These are phyloP conservation scores for Temnothorax unifasciatus DNA, from an alignment of 2,888 invertebrate species.

Conservation along the genomic window DNA sequence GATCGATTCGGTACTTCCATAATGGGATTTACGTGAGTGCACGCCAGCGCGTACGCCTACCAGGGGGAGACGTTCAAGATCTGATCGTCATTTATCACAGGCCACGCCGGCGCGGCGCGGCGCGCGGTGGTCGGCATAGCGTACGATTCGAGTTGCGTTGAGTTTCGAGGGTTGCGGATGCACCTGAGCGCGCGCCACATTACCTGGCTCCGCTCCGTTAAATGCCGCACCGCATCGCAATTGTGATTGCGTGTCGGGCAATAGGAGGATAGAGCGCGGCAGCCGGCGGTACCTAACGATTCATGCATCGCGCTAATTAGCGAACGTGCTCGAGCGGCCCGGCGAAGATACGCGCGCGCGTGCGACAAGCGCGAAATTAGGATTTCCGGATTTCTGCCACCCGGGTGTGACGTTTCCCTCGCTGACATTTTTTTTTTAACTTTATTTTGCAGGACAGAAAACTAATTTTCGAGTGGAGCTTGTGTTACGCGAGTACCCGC, in stretches of 20 bases:
- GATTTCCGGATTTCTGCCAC: conserved; percentile 10
- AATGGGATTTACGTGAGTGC: conserved; percentile 59
- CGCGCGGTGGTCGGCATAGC: conserved; percentile 42
- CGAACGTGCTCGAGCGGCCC: neutral
- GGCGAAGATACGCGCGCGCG: conserved; percentile 4
- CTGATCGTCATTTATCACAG: conserved; percentile 76
- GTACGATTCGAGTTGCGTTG: conserved; percentile 74
- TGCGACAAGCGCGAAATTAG: conserved; percentile 28
- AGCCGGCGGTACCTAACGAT: conserved; percentile 40
- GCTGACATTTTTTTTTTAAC: conserved; percentile 7
- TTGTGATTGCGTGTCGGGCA: conserved; percentile 62
- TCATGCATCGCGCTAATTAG: conserved; percentile 43
- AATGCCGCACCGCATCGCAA: conserved; percentile 62
- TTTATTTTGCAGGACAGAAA: neutral
- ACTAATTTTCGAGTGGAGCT: conserved; percentile 41
- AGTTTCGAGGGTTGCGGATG: conserved; percentile 74
- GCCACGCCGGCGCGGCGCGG: conserved; percentile 14
- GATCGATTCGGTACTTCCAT: conserved; percentile 47
- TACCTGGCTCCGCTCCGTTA: conserved; percentile 64
- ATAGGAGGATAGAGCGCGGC: conserved; percentile 14
- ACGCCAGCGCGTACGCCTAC: conserved; percentile 53
- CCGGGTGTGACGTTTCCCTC: neutral
- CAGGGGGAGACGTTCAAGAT: conserved; percentile 68
- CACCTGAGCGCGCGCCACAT: conserved; percentile 65
- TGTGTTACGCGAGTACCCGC: conserved; percentile 9